Evolutionary conservation across 1,140 invertebrate species (phyloP), one percentile per base, ranked within the genome.

Genomic region (Marisa cornuarietis): DNA sequence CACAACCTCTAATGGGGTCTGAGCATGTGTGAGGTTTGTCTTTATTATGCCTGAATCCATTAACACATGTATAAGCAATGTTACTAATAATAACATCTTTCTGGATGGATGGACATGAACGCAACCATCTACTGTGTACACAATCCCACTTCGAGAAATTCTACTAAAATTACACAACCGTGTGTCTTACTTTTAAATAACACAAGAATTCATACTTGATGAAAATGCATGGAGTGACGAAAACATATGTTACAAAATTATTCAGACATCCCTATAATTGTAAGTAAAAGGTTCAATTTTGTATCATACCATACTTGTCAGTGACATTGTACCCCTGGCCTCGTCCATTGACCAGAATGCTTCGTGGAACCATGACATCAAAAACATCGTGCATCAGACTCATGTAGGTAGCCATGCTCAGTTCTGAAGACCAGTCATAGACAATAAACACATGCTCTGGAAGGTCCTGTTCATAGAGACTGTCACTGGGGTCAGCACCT

Each of bases 21-120:
- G 80, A 26, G 78, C 78, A 49, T 79, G 63, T 51, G 65, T 77
- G 61, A 66, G 63, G 24, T 66, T 54, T 91, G 88, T 94, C 94
- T 82, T 95, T 92, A 83, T 96, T 95, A 89, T 97, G 97, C 16
- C 54, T 58, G 11, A 14, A 58, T 58, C 54, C 54, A 58, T 58
- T 11, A 8, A 58, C 54, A 58, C 9, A 5, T 6, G 54, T 58
- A 58, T 1, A 58, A 58, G 8, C 54, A 4, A 4, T 42, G 2
- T 42, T 42, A 6, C 3, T 42, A 58, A 58, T 14, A 58, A 58
- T 58, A 58, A 18, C 11, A 58, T 11, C 54, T 58, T 42, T 42
- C 31, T 42, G 31, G 31, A 42, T 42, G 31, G 31, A 42, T 42
- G 31, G 16, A 58, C 54, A 18, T 58, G 16, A 58, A 58, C 54